Base-by-base conservation (phyloP, 1,140 invertebrate species). In the Lasioglossum albipes region DNA sequence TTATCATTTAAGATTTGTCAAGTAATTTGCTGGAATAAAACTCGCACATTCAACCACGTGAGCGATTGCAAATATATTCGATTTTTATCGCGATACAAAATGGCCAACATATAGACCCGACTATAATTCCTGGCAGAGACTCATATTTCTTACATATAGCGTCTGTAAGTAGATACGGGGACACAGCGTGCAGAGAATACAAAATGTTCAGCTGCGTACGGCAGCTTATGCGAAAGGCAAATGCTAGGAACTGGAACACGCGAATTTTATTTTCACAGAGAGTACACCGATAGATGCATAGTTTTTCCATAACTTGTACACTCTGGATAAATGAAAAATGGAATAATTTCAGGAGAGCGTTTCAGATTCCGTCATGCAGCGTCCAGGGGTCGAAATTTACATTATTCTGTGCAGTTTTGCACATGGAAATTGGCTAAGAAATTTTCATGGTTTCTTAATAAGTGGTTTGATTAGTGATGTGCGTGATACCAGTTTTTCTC, bases 71-170 rank as follows among this genome's bases (percentile, higher is more conserved):
- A 42, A 79, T 79, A 79, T 57, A 79, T 74, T 66, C 62, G 18
- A 79, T 66, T 74, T 67, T 79, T 74, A 59, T 12, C 16, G 18
- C 31, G 13, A 74, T 66, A 65, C 31, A 65, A 79, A 73, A 73
- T 79, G n/a, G 42, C 61, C 36, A 2, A 6, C 20, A 10, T 18
- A 49, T 41, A 12, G 16, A 66, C 22, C 65, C 66, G 77, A 20
- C 71, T 42, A 22, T 66, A 74, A 74, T 79, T 79, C 71, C 62
- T 67, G 71, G 62, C 71, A 72, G 13, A 70, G 18, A 67, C 9
- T 74, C 71, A 59, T 79, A 79, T 74, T 74, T 79, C 71, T 74
- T 79, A 42, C n/a, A 13, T 74, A n/a, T 20, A 74, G n/a, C 41
- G 77, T 45, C 2, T 36, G 71, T 41, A 36, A 66, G 41, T 45